Conservation (phyloP, 2,113 vertebrate genomes). For the Odocoileus hemionus region DNA sequence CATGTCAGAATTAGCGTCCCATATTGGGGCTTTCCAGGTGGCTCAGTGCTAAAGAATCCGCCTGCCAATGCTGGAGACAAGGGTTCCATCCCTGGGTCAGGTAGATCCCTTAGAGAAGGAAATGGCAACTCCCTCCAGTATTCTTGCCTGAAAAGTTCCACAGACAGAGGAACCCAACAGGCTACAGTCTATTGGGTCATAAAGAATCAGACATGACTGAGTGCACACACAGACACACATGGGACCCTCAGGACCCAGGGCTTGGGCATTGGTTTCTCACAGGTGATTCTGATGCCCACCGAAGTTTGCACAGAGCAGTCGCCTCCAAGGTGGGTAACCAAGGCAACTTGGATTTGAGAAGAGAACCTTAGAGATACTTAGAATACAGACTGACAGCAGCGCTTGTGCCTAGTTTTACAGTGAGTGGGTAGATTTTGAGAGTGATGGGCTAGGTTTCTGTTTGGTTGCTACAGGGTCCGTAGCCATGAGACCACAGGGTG, state of each 20-base stretch:
- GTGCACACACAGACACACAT: background rate
- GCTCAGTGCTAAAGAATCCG: background rate
- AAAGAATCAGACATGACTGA: background rate
- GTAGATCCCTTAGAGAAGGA: background rate
- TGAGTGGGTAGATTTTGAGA: background rate
- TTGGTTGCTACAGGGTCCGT: background rate
- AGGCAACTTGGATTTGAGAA: background rate
- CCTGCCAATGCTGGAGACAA: background rate
- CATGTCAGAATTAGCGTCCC: fast-evolving
- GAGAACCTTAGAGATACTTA: background rate
- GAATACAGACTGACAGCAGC: no score
- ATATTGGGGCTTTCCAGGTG: background rate
- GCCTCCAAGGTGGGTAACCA: background rate
- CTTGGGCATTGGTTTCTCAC: background rate
- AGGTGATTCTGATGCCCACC: background rate
- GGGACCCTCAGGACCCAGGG: background rate
- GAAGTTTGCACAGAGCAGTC: background rate
- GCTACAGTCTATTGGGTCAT: background rate
- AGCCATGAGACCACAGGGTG: fast-evolving
- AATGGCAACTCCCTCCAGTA: background rate
- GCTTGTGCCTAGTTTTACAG: fast-evolving
- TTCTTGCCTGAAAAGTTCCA: background rate
- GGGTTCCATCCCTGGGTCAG: background rate
- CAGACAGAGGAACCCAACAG: background rate
- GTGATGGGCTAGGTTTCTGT: background rate